These are phyloP conservation scores for Drosophila phalerata DNA, from an alignment of 2,888 invertebrate genomes.

Conservation along the genomic window DNA sequence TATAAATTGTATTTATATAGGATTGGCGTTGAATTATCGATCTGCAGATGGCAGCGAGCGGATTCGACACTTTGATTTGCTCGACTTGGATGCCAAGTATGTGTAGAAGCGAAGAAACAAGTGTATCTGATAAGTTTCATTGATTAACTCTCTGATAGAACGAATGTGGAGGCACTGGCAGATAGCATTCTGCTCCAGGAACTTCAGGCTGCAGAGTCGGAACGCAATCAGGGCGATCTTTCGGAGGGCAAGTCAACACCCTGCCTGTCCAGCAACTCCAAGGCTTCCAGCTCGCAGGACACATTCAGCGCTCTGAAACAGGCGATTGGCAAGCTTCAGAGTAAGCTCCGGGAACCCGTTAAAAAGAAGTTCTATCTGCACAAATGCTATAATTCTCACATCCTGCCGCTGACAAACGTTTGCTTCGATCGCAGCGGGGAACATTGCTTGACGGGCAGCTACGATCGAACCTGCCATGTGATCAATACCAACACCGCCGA, in stretches of 20 bases:
- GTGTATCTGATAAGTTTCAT: not conserved
- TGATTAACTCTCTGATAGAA: constrained; percentile 25
- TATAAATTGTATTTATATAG: constrained; percentile 73
- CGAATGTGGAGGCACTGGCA: constrained; percentile 64
- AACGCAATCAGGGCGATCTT: not conserved
- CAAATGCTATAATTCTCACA: constrained; percentile 88
- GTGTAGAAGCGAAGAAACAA: constrained; percentile 78
- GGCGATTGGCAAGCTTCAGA: constrained; percentile 88
- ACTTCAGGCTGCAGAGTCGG: constrained; percentile 44
- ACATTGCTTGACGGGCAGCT: constrained; percentile 93
- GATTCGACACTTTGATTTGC: constrained; percentile 88
- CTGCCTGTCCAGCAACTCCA: constrained; percentile 34
- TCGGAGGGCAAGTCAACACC: not conserved
- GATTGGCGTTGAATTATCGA: constrained; percentile 88
- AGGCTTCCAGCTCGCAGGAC: constrained; percentile 50
- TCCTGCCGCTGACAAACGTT: constrained; percentile 90
- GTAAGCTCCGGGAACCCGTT: constrained; percentile 88
- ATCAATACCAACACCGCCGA: constrained; percentile 91
- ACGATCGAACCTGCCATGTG: constrained; percentile 93
- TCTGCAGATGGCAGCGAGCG: constrained; percentile 87
- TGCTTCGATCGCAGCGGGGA: constrained; percentile 90
- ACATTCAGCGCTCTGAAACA: constrained; percentile 87
- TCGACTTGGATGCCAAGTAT: constrained; percentile 88
- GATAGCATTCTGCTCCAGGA: constrained; percentile 64
- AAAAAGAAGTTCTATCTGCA: constrained; percentile 89